These are phyloP conservation scores for Cephus sareptanus DNA, from an alignment of 2,888 invertebrate species.

Conservation along the genomic window DNA sequence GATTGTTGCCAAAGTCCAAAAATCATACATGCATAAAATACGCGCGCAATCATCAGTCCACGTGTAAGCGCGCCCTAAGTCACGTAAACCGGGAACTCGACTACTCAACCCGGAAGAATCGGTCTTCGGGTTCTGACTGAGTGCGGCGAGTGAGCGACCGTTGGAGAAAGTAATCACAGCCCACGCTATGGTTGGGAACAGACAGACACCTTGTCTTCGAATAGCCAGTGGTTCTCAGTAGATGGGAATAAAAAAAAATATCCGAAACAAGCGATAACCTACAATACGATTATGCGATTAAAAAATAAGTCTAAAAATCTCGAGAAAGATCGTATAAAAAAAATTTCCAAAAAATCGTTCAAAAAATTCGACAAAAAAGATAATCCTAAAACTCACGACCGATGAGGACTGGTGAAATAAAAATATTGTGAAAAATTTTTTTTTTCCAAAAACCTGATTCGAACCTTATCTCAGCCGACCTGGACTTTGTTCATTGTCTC, in stretches of 20 bases:
- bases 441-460: too few relatives aligned
- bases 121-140: slow-evolving; percentile 42
- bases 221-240: slow-evolving; percentile 21
- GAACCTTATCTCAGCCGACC: too few relatives aligned
- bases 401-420: background rate
- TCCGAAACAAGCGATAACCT: background rate
- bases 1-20: background rate
- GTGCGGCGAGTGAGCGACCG: slow-evolving; percentile 46
- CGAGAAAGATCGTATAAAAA: background rate
- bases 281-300: background rate
- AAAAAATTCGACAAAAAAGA: background rate
- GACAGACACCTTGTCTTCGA: slow-evolving; percentile 34
- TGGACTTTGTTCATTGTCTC: background rate
- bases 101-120: slow-evolving; percentile 51
- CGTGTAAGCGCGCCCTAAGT: background rate
- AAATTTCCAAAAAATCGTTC: too few relatives aligned
- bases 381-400: background rate
- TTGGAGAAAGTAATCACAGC: slow-evolving; percentile 59
- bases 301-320: background rate
- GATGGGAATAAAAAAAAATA: background rate
- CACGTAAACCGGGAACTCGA: slow-evolving; percentile 7
- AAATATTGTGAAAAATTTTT: too few relatives aligned
- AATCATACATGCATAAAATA: background rate
- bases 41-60: background rate
- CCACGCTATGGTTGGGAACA: slow-evolving; percentile 51